Percentiles rank a stretch among this genome's conserved stretches.
phyloP scores from a whole-genome alignment of 2,888 invertebrate genomes.

The Leptogaster cylindrica region DNA sequence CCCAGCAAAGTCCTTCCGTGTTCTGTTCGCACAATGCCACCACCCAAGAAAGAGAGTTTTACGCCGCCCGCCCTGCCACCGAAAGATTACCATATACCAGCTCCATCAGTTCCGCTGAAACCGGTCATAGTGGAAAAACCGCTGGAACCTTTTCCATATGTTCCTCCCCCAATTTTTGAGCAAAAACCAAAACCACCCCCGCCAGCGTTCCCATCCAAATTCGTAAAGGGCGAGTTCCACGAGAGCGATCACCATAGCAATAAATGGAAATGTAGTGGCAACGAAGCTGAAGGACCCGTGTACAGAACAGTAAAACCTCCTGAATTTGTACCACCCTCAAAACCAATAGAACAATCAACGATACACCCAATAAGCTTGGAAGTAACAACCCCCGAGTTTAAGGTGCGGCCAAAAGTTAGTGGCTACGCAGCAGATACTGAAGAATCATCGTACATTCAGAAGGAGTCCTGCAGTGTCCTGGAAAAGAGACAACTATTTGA shows the following conservation, averaged over 20 bases:
- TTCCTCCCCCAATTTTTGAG: constrained; percentile 61
- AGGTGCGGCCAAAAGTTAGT: constrained; percentile 58
- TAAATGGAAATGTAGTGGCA: constrained; percentile 70
- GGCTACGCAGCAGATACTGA: constrained; percentile 77
- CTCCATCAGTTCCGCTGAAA: constrained; percentile 60
- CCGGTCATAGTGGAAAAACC: constrained; percentile 51
- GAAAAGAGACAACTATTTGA: constrained; percentile 55
- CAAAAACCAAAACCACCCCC: constrained; percentile 63
- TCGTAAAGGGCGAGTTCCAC: constrained; percentile 65
- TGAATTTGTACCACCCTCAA: constrained; percentile 58
- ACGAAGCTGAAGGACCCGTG: constrained; percentile 69
- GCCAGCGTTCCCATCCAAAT: constrained; percentile 67
- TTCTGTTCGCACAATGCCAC: constrained; percentile 66
- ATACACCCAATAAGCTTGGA: constrained; percentile 63
- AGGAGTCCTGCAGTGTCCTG: constrained; percentile 52
- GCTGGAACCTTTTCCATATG: constrained; percentile 61
- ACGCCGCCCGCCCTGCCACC: constrained; percentile 61
- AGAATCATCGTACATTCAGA: constrained; percentile 64
- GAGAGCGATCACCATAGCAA: constrained; percentile 76
- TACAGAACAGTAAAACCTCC: constrained; percentile 67
- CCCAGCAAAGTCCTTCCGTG: constrained; percentile 65
- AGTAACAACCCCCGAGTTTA: constrained; percentile 55
- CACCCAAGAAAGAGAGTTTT: constrained; percentile 51
- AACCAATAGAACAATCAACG: constrained; percentile 66
- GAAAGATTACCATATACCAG: constrained; percentile 60